These are phyloP conservation scores for Sipha flava DNA, from an alignment of 1,140 invertebrate species.

Conservation along the genomic window DNA sequence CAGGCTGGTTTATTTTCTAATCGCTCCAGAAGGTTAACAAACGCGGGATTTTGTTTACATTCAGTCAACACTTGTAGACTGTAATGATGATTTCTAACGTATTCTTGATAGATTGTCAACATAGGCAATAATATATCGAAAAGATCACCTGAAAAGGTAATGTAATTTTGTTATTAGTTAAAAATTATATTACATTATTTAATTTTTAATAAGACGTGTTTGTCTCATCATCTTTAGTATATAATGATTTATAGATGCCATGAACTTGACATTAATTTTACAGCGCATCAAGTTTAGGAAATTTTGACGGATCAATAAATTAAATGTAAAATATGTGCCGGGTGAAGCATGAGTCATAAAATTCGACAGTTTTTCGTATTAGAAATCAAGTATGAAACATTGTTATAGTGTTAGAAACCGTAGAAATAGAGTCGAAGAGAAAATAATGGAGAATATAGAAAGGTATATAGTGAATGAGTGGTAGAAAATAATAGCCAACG, in stretches of 20 bases:
- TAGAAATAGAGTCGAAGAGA: background rate
- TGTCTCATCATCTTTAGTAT: too few species aligned
- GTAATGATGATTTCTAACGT: conserved; percentile 88
- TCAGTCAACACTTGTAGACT: conserved; percentile 88
- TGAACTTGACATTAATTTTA: background rate
- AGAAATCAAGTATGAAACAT: background rate
- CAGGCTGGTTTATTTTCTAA: conserved; percentile 80
- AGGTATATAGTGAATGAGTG: background rate
- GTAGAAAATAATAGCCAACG: too few species aligned
- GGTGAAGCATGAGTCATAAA: background rate
- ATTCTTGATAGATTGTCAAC: conserved; percentile 91
- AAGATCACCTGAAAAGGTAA: conserved; percentile 64
- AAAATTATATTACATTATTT: too few species aligned
- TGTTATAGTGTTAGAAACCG: background rate
- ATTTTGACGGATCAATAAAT: background rate
- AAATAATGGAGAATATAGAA: background rate
- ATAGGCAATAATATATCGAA: conserved; percentile 91
- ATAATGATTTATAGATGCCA: too few species aligned
- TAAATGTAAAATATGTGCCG: background rate
- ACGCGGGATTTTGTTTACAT: conserved; percentile 78
- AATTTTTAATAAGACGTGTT: too few species aligned
- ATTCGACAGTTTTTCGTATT: background rate
- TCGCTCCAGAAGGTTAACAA: conserved; percentile 68
- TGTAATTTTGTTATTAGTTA: background rate
- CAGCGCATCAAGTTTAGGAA: background rate